Base-by-base conservation (phyloP, 2,888 invertebrate species). In the Antheraea yamamai region DNA sequence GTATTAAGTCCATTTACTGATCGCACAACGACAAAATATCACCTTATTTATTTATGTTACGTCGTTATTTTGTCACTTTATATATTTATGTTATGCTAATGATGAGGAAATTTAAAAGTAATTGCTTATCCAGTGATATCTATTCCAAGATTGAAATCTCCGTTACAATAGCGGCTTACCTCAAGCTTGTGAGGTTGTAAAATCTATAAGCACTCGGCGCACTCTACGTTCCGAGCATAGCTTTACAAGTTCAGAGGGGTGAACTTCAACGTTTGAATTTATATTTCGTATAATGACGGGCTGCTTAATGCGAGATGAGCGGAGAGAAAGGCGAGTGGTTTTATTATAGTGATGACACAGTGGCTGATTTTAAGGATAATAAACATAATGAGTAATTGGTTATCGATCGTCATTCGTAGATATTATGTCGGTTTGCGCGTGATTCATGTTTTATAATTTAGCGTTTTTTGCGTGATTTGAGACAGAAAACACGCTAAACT, bases 161-260 rank as follows among this genome's bases (percentile, higher is more conserved):
- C 55, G 52, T 64, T 30, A 68, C 52, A 39, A 55, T 70, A 52
- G 68, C 23, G 52, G 55, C 52, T 55, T 55, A 39, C 30, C 55
- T 51, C 75, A 78, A 75, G 75, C 78, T 78, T 78, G 58, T 70
- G 70, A 55, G 26, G 74, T 52, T 74, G 61, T 72, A 75, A 14
- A 74, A 73, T n/a, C 61, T 74, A 47, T 47, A 35, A 75, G 52
- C 61, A 26, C 52, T 70, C 26, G 39, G 74, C 70, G 55, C 35
- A 70, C 58, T 70, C 10, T 8, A 23, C 55, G 52, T 74, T 74
- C 74, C 55, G n/a, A 14, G 39, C 70, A 70, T 70, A 70, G 12
- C 70, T 39, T 70, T n/a, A 66, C 26, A 66, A 70, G 70, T 70
- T 70, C 39, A 70, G 20, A 35, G 70, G 70, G 70, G 70, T 35